Conservation (phyloP, 2,113 vertebrate species). For the Anser cygnoides region DNA sequence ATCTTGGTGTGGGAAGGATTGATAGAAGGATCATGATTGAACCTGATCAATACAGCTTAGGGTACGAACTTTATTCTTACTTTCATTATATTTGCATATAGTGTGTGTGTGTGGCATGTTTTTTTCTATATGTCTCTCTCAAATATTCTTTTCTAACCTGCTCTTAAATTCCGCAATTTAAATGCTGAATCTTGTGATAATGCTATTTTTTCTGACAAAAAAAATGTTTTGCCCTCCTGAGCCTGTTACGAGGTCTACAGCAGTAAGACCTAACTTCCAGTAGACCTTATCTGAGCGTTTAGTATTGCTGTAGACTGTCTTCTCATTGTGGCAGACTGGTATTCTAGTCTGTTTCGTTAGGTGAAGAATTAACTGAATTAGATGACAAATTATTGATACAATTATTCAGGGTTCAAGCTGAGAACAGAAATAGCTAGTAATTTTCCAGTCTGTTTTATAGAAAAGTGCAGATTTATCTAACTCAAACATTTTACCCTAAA, state of each 20-base stretch:
- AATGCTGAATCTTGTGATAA: not conserved
- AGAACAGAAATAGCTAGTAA: constrained; percentile 21
- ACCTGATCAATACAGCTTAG: constrained; percentile 93
- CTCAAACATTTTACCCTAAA: constrained; percentile 3
- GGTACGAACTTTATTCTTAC: constrained; percentile 77
- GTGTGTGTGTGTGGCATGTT: not conserved
- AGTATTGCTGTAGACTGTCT: not conserved
- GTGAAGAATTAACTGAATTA: constrained; percentile 17
- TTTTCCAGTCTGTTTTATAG: constrained; percentile 40
- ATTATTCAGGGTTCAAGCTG: not conserved
- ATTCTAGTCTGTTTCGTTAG: not conserved
- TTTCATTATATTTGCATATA: not conserved
- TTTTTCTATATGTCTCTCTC: not conserved
- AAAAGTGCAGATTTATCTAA: not conserved
- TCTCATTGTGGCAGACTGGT: not conserved
- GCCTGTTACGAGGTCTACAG: not conserved
- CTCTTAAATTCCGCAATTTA: not conserved
- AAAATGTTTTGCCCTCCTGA: not conserved
- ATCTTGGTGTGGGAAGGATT: constrained; percentile 82
- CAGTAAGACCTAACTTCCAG: not conserved
- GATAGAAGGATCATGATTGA: constrained; percentile 89
- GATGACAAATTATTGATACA: not conserved
- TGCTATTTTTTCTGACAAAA: not conserved
- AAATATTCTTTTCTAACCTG: not conserved
- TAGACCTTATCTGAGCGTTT: not conserved